Conservation (phyloP, 1,140 invertebrate genomes). For the Diploscapter pachys region DNA sequence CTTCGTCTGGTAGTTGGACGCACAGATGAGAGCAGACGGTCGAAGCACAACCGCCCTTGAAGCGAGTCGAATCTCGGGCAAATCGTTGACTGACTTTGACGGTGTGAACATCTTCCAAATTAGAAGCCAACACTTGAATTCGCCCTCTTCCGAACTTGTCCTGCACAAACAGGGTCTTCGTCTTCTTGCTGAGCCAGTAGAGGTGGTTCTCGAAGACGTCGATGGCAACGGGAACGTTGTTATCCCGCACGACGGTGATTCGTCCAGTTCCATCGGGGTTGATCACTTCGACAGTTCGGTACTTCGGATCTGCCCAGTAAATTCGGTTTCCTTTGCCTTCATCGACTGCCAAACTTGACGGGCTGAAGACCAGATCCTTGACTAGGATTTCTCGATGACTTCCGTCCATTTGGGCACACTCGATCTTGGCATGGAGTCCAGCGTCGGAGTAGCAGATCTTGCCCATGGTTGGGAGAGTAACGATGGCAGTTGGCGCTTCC, state of each 20-base stretch:
- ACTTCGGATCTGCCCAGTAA: slow-evolving; percentile 64
- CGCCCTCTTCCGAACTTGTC: slow-evolving; percentile 57
- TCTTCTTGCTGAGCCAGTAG: slow-evolving; percentile 55
- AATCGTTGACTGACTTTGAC: slow-evolving; percentile 48
- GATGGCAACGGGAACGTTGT: slow-evolving; percentile 58
- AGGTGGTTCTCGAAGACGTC: slow-evolving; percentile 62
- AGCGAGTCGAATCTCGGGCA: slow-evolving; percentile 30
- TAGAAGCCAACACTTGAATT: slow-evolving; percentile 51
- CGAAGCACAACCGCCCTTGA: slow-evolving; percentile 38
- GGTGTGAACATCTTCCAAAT: slow-evolving; percentile 48
- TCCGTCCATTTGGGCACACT: slow-evolving; percentile 62
- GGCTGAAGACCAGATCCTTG: slow-evolving; percentile 52
- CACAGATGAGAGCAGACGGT: slow-evolving; percentile 53
- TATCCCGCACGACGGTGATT: slow-evolving; percentile 53
- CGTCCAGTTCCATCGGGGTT: slow-evolving; percentile 53
- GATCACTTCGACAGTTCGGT: slow-evolving; percentile 59
- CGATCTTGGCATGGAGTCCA: slow-evolving; percentile 59
- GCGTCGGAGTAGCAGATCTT: slow-evolving; percentile 55
- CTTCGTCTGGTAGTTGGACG: slow-evolving; percentile 40
- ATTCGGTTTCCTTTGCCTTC: slow-evolving; percentile 59
- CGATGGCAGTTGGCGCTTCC: slow-evolving; percentile 54
- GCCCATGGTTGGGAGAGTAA: slow-evolving; percentile 51
- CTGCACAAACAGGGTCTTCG: slow-evolving; percentile 54
- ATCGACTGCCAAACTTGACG: slow-evolving; percentile 52
- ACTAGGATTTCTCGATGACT: slow-evolving; percentile 59